These are phyloP conservation scores for Turnix velox DNA, from an alignment of 2,113 vertebrate species.

Conservation along the genomic window DNA sequence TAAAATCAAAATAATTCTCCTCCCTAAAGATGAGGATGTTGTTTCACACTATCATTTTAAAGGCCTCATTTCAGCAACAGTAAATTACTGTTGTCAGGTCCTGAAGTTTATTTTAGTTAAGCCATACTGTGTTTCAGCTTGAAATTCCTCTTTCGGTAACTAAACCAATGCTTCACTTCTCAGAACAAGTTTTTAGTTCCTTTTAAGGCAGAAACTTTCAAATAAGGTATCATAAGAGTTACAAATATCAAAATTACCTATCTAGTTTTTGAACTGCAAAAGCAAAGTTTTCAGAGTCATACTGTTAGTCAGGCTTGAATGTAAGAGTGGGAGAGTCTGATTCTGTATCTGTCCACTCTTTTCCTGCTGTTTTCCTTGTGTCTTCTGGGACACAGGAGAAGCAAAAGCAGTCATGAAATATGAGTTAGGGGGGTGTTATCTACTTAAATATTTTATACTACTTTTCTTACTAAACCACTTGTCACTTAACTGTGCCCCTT, in stretches of 20 bases:
- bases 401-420: neutral
- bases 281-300: neutral
- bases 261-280: neutral
- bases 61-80: neutral
- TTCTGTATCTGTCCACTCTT: neutral
- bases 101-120: conserved; percentile 3
- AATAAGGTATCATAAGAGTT: neutral
- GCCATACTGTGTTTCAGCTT: neutral
- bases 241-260: neutral
- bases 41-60: neutral
- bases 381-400: neutral
- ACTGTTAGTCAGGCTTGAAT: neutral
- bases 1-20: neutral
- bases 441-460: neutral
- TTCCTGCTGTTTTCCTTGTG: neutral
- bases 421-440: neutral
- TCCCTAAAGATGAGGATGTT: neutral
- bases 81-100: neutral
- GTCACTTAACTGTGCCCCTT: neutral
- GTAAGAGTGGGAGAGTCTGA: neutral
- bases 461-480: neutral
- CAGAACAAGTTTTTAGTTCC: conserved; percentile 12
- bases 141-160: neutral
- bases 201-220: conserved; percentile 38
- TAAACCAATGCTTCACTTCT: conserved; percentile 9